Percentiles rank a stretch among this genome's conserved stretches.
Evolutionary conservation across 2,888 invertebrate genomes (phyloP).

Genomic region (Andrena hattorfiana): DNA sequence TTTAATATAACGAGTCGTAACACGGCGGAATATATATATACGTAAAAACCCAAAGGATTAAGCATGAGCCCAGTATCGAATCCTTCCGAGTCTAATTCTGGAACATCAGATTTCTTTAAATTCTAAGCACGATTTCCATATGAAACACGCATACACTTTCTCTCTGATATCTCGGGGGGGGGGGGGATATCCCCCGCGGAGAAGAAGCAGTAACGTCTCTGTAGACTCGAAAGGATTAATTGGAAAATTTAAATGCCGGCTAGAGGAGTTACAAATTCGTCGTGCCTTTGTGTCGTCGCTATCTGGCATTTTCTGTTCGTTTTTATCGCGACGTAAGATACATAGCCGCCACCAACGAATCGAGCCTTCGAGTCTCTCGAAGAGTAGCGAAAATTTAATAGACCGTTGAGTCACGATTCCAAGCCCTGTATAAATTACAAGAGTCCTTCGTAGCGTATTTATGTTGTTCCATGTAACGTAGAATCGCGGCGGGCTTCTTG

Average conservation of each 20-base stretch:
- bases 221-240: conserved; percentile 32
- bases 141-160: conserved; percentile 8
- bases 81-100: conserved; percentile 42
- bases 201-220: neutral
- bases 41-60: conserved; percentile 42
- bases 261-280: conserved; percentile 62
- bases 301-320: conserved; percentile 75
- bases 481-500: too few relatives aligned
- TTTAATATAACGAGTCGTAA: conserved; percentile 43
- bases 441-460: neutral
- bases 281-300: conserved; percentile 77
- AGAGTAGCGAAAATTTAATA: conserved; percentile 19
- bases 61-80: conserved; percentile 28
- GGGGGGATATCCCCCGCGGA: neutral
- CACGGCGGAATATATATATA: conserved; percentile 21
- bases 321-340: conserved; percentile 75
- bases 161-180: neutral
- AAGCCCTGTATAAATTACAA: neutral
- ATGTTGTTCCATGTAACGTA: too few relatives aligned
- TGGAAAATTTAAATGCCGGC: conserved; percentile 52
- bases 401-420: neutral
- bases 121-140: conserved; percentile 13
- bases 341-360: conserved; percentile 62
- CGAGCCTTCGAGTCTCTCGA: conserved; percentile 23
- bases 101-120: neutral